Evolutionary conservation across 2,888 invertebrate genomes (phyloP).

Genomic region (Pachycephus smyrnensis): DNA sequence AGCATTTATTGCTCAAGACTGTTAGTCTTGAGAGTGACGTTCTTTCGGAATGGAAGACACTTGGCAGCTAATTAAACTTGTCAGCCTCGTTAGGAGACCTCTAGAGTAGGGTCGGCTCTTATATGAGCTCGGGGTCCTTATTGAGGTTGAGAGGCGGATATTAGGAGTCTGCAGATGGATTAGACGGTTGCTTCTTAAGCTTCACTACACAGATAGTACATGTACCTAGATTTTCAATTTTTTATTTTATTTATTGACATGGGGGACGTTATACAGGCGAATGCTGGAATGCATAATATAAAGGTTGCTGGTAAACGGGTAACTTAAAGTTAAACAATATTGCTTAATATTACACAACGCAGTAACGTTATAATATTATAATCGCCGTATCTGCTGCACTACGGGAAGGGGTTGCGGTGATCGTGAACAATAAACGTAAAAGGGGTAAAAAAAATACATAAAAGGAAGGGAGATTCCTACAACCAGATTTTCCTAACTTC

Average conservation of each 20-base stretch:
- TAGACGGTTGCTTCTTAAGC: background rate
- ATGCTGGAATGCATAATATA: slow-evolving; percentile 54
- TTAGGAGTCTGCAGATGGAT: background rate
- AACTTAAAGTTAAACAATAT: slow-evolving; percentile 43
- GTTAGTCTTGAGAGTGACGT: background rate
- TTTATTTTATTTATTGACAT: slow-evolving; percentile 54
- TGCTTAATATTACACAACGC: slow-evolving; percentile 39
- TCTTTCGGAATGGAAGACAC: background rate
- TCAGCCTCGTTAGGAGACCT: background rate
- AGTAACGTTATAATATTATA: slow-evolving; percentile 20
- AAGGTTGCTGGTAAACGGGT: slow-evolving; percentile 40
- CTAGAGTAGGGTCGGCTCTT: background rate
- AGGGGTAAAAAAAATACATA: background rate
- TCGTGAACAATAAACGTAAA: background rate
- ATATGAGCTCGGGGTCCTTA: background rate
- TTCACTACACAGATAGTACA: background rate
- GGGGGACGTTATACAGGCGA: slow-evolving; percentile 56
- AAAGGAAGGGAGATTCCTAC: background rate
- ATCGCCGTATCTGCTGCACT: background rate
- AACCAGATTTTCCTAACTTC: slow-evolving; percentile 10
- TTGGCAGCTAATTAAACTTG: background rate
- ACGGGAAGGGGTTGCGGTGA: background rate
- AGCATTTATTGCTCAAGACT: background rate
- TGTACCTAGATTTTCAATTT: slow-evolving; percentile 28
- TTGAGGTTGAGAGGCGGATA: background rate